Percentiles rank a stretch among this genome's conserved stretches.
Conservation (phyloP, 92 coral and sea anemone species). For the Pocillopora meandrina region DNA sequence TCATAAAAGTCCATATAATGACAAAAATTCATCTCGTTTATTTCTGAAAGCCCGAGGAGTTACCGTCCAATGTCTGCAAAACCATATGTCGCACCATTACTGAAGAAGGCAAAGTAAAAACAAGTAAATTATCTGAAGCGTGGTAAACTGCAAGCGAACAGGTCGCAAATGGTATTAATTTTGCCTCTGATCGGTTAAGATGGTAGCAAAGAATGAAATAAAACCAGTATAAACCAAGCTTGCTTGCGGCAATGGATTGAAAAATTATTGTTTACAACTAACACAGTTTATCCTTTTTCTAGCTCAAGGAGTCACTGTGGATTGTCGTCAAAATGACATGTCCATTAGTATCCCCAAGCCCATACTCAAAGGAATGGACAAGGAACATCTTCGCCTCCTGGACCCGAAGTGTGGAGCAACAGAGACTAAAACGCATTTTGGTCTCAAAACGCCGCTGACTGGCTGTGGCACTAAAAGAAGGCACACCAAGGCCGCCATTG, state of each 20-base stretch:
- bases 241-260: no score
- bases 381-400: constrained; percentile 26
- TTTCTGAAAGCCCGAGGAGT: constrained; percentile 7
- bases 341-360: constrained; percentile 22
- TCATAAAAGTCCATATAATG: no score
- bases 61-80: constrained; percentile 5
- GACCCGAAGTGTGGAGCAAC: constrained; percentile 21
- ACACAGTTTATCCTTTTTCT: not conserved
- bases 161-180: no score
- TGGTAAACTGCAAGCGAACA: no score
- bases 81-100: constrained; percentile 1
- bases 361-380: constrained; percentile 32
- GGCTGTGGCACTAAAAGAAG: constrained; percentile 12
- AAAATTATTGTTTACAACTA: no score
- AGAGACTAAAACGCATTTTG: constrained; percentile 24
- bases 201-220: no score
- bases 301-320: constrained; percentile 18
- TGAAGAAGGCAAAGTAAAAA: no score
- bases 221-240: no score
- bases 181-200: no score
- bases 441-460: constrained; percentile 26
- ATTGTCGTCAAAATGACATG: constrained; percentile 21
- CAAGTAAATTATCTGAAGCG: no score
- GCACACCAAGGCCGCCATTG: constrained; percentile 17
- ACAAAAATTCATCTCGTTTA: not conserved